A percentile compares a stretch with the other conserved stretches of the same genome.
phyloP scores from a whole-genome alignment of 23 tunicate genomes.

The Trididemnum nubilum region DNA sequence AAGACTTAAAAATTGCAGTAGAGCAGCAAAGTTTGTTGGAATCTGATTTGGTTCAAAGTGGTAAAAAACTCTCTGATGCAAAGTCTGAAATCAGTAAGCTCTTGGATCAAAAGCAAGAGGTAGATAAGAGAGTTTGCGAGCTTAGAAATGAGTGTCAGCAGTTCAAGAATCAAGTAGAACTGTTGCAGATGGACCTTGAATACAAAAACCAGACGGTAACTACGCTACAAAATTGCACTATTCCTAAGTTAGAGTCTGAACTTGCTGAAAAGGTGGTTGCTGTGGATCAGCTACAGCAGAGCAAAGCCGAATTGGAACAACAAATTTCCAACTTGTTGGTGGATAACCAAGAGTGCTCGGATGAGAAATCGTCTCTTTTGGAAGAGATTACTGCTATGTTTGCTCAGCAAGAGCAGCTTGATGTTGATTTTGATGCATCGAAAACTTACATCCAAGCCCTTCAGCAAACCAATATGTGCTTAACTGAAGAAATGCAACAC shows the following conservation, averaged over 20 bases:
- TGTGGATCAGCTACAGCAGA: background rate
- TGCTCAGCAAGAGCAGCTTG: background rate
- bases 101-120: too few species aligned
- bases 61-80: too few species aligned
- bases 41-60: too few species aligned
- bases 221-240: background rate
- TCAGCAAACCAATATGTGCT: background rate
- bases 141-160: background rate
- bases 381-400: background rate
- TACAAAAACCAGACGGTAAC: background rate
- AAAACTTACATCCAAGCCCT: background rate
- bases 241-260: background rate
- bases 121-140: background rate
- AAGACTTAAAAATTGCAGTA: too few species aligned
- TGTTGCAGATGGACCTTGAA: conserved; percentile 40
- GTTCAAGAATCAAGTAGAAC: background rate
- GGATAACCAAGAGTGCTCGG: background rate
- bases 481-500: background rate
- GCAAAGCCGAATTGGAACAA: background rate
- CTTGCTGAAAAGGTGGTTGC: background rate
- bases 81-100: too few species aligned
- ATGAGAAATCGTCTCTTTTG: background rate
- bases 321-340: background rate
- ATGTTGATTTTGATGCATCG: background rate
- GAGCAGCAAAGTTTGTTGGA: too few species aligned